Base-by-base conservation (phyloP, 2,113 vertebrate species). In the Apeltes quadracus region DNA sequence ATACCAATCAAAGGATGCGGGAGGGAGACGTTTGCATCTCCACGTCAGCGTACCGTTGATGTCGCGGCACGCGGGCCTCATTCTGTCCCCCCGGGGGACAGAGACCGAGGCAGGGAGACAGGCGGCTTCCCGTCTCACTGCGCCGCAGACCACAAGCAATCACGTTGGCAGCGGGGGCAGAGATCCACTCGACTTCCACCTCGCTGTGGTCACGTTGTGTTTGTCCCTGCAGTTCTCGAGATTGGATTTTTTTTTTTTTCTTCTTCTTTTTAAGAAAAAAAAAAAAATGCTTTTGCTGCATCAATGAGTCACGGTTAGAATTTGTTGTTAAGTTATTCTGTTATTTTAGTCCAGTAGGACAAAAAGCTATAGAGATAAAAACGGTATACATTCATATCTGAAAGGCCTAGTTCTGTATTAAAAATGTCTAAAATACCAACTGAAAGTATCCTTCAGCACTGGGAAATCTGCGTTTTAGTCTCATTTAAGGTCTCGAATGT, bases 131-230 rank as follows among this genome's bases (percentile, higher is more conserved):
- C n/a, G n/a, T n/a, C n/a, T n/a, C 1, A 1, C 32, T 18, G 12
- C 0, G n/a, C 34, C 2, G 16, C 57, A 34, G 54, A 61, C 7
- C 10, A 27, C 4, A 36, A 51, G 55, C 27, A n/a, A 5, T 53
- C 56, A 32, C 4, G 54, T 32, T 36, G 48, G 25, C 77, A 63
- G 6, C 1, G 1, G 72, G 83, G 70, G 48, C 86, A 75, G 29
- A 71, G 67, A 2, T 46, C 25, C 39, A 7, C 56, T 27, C 59
- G 18, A 12, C 38, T 36, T 18, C 78, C 58, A 78, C 46, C 53
- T 43, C 61, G 27, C 12, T 13, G 12, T 6, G 22, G 51, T 74
- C 34, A 7, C 54, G 10, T 46, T 29, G 75, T 36, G 43, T 57
- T 66, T 23, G 12, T 62, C 43, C 39, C 7, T 14, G 38, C 29